Evolutionary conservation across 2,113 vertebrate species (phyloP).

Genomic region (Mustelus asterias): DNA sequence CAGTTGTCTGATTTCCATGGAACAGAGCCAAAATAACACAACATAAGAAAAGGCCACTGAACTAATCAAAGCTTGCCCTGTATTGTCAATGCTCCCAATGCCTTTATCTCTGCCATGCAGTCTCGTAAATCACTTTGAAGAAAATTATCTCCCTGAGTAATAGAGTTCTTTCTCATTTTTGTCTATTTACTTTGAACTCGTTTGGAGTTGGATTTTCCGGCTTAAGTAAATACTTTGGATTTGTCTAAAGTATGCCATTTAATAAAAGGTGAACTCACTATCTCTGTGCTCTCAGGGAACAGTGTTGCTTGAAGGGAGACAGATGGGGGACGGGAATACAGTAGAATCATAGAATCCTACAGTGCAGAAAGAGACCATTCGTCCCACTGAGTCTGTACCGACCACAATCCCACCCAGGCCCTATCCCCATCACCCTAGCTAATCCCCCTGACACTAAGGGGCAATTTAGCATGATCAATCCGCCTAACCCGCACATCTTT

Average conservation of each 20-base stretch:
- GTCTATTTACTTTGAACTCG: neutral
- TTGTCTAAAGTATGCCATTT: neutral
- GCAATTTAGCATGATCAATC: no score
- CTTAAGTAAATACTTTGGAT: neutral
- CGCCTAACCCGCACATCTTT: no score
- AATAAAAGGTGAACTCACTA: neutral
- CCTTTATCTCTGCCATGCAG: neutral
- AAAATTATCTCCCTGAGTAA: neutral
- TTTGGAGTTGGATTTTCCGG: neutral
- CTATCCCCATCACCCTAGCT: no score
- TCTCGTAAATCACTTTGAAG: neutral
- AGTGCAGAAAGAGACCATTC: no score
- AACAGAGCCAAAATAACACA: neutral
- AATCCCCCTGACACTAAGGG: no score
- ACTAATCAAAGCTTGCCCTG: neutral
- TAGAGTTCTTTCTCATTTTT: neutral
- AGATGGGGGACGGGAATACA: neutral
- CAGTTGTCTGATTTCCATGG: neutral
- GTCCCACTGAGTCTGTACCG: no score
- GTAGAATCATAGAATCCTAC: no score
- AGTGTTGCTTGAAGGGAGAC: neutral
- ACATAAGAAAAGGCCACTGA: conserved; percentile 2
- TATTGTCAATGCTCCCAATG: neutral
- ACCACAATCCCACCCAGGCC: no score
- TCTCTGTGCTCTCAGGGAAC: neutral